phyloP scores from a whole-genome alignment of 2,797 vertebrate genomes.

The Delichon dasypus region DNA sequence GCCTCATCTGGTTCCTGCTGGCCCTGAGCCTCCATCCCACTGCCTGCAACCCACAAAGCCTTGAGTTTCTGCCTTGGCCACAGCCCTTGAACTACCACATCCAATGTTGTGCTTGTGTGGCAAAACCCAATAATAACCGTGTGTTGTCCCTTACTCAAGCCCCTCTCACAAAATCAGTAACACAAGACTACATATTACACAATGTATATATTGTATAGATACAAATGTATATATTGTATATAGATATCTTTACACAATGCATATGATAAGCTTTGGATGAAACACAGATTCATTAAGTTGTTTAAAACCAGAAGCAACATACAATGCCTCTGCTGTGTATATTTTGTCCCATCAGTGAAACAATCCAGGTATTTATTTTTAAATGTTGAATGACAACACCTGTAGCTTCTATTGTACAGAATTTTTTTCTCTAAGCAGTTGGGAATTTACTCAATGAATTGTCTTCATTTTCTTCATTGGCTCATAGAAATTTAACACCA shows the following conservation, averaged over 20 bases:
- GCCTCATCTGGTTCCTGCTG: not conserved
- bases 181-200: not conserved
- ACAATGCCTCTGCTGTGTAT: not conserved
- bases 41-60: not conserved
- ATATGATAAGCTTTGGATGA: not conserved
- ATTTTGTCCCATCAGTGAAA: not conserved
- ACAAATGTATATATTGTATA: not conserved
- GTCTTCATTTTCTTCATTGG: not conserved
- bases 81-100: not conserved
- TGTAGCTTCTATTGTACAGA: not conserved
- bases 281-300: not conserved
- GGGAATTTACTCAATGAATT: not conserved
- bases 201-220: no score
- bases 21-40: not conserved
- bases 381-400: not conserved
- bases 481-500: not conserved
- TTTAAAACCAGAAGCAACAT: not conserved
- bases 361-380: not conserved
- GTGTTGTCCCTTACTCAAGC: not conserved
- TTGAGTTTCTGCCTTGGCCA: not conserved
- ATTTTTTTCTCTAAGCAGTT: not conserved
- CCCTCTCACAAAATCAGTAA: not conserved
- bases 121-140: not conserved
- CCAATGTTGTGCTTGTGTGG: not conserved
- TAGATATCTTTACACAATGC: not conserved